Evolutionary conservation across 1,140 invertebrate species (phyloP).

Genomic region (Cephus cinctus): DNA sequence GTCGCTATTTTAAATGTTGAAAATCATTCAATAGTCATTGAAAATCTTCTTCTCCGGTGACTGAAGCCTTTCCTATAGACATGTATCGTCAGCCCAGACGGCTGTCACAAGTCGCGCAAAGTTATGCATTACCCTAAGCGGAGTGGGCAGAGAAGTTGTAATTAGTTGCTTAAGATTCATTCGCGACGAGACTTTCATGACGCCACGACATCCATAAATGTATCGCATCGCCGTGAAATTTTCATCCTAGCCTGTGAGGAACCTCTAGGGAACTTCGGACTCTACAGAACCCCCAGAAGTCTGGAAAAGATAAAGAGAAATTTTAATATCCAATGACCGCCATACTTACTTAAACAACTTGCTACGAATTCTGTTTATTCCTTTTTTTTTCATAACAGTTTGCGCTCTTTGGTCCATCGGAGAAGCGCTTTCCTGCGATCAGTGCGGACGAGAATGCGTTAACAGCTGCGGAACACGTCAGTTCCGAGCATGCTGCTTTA

Average conservation of each 20-base stretch:
- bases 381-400: conserved; percentile 20
- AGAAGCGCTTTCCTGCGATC: conserved; percentile 55
- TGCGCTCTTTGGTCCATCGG: conserved; percentile 35
- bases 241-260: not conserved
- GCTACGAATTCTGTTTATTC: not conserved
- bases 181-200: conserved; percentile 6
- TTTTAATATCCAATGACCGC: not conserved
- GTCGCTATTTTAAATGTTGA: not conserved
- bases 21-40: conserved; percentile 10
- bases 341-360: not conserved
- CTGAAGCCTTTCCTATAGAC: not conserved
- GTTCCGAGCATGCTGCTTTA: conserved; percentile 64
- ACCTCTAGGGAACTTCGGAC: too few species aligned
- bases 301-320: not conserved
- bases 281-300: not conserved
- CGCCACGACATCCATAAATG: conserved; percentile 31
- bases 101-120: conserved; percentile 16
- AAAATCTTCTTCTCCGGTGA: too few species aligned
- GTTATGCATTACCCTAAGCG: conserved; percentile 21
- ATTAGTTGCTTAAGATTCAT: conserved; percentile 41
- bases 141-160: conserved; percentile 27
- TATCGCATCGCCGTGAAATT: conserved; percentile 16
- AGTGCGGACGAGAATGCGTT: conserved; percentile 61
- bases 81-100: conserved; percentile 1
- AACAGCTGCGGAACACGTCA: conserved; percentile 59